A percentile compares a stretch with the other conserved stretches of the same genome.
These are phyloP conservation scores for Orthonyx spaldingii DNA, from an alignment of 2,113 vertebrate genomes.

Conservation along the genomic window DNA sequence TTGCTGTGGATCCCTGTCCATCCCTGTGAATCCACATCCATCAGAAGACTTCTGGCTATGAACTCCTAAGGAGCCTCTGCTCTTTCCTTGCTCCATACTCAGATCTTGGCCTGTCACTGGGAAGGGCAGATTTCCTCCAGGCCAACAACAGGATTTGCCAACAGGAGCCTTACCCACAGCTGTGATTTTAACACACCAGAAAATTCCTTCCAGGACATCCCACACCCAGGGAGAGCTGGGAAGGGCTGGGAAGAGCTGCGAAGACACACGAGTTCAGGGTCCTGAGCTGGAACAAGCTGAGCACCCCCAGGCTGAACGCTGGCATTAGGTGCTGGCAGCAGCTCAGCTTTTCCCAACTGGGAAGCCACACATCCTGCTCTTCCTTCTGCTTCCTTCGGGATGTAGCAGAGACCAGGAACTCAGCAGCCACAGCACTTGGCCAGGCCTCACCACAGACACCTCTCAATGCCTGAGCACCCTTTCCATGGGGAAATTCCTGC, in stretches of 20 bases:
- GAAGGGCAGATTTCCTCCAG: background rate
- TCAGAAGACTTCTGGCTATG: background rate
- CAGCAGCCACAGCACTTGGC: background rate
- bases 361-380: background rate
- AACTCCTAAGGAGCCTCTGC: background rate
- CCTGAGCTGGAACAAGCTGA: background rate
- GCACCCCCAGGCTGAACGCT: background rate
- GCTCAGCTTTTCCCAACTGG: background rate
- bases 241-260: background rate
- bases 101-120: background rate
- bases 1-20: background rate
- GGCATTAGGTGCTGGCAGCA: background rate
- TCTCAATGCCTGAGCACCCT: background rate
- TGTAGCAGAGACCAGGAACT: background rate
- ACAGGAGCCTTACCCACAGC: background rate
- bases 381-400: background rate
- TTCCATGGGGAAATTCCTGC: background rate
- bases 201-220: background rate
- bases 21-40: background rate
- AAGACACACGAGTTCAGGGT: accelerated
- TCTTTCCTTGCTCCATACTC: background rate
- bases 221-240: background rate
- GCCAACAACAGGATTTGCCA: background rate
- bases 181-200: background rate
- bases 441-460: background rate